Evolutionary conservation across 2,797 vertebrate genomes (phyloP), one percentile per base, ranked within the genome.

Genomic region (Naso thynnoides): DNA sequence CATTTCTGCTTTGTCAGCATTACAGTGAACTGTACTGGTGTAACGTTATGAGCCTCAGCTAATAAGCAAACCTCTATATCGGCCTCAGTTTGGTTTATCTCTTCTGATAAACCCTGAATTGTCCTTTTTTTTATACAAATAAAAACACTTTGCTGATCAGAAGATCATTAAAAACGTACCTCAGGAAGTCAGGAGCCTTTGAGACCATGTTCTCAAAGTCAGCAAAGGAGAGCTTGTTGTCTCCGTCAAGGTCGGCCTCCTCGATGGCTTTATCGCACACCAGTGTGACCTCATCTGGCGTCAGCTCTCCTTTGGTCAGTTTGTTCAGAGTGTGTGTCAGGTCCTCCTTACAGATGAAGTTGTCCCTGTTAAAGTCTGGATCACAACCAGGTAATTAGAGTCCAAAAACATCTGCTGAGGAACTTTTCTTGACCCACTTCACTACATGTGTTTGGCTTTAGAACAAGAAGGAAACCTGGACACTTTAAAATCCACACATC

Each of bases 191-290:
- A 0, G 98, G 97, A 66, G 98, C 97, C 92, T 97, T 98, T 56
- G 97, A 96, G 63, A 99, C 96, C 98, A 99, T 98, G 91, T 99
- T 98, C 90, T 99, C 97, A 56, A 99, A 99, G 86, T 99, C 98
- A 0, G 96, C 82, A 49, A 96, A 98, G 42, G 96, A 96, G 16
- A 99, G 93, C 81, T 98, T 99, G 76, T 86, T 94, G 13, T 99
- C 98, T 0, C 96, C 97, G 2, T 99, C 98, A 73, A 99, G 94
- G 81, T 99, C 98, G 0, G 97, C 96, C 89, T 99, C 98, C 78
- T 99, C 98, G 0, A 99, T 95, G 73, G 96, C 96, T 65, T 99
- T 99, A 45, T 97, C 96, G 0, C 98, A 99, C 52, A 99, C 98
- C 42, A 98, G 88, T 5, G 86, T 92, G 13, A 98, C 96, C 86